Evolutionary conservation across 2,113 vertebrate species (phyloP).

Genomic region (Muntiacus muntjak): DNA sequence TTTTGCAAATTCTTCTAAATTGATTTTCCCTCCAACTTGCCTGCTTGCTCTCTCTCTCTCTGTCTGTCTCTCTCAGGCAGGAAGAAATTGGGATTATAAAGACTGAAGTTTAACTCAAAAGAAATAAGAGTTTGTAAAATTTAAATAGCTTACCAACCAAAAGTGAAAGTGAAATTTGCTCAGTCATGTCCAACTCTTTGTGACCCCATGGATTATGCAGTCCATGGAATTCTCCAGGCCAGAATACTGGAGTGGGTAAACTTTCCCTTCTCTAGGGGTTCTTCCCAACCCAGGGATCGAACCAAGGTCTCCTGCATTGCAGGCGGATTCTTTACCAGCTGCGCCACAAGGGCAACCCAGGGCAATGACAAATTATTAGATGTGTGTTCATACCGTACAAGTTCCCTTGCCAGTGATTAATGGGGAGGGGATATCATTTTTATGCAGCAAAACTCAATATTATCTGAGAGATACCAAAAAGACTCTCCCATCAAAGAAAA

Average conservation of each 20-base stretch:
- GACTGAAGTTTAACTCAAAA: constrained; percentile 10
- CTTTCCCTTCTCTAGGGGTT: neutral
- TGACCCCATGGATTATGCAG: neutral
- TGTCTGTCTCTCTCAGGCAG: neutral
- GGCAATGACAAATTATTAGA: neutral
- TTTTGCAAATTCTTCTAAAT: constrained; percentile 56
- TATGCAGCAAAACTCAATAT: neutral
- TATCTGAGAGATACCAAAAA: neutral
- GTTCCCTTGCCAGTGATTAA: neutral
- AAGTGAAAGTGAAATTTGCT: neutral
- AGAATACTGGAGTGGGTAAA: neutral
- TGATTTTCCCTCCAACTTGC: constrained; percentile 19
- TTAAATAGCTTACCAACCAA: neutral
- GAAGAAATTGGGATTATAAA: neutral
- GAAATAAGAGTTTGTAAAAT: neutral
- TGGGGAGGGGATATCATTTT: neutral
- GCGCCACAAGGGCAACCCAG: neutral
- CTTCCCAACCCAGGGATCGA: neutral
- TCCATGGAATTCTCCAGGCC: neutral
- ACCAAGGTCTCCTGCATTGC: neutral
- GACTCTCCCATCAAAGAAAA: neutral
- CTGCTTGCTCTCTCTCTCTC: neutral
- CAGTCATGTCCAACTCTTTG: neutral
- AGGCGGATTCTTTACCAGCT: neutral
- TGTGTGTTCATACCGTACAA: neutral